These are phyloP conservation scores for Phortica okadai DNA, from an alignment of 2,888 invertebrate species.

Conservation along the genomic window DNA sequence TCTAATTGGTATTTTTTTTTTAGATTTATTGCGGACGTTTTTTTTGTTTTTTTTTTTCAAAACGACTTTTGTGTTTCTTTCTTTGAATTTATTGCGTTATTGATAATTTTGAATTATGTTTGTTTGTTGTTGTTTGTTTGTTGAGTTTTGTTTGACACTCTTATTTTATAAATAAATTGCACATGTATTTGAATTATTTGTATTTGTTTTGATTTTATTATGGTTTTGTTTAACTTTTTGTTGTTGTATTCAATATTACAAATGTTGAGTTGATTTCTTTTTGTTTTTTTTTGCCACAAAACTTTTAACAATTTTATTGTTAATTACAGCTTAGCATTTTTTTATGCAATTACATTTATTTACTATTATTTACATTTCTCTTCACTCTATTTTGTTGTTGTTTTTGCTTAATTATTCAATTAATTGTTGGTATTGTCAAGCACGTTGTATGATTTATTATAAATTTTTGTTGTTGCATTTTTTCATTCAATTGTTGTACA, in stretches of 20 bases:
- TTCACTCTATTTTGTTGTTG: background rate
- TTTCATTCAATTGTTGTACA: conserved; percentile 34
- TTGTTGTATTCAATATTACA: background rate
- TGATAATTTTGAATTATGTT: conserved; percentile 43
- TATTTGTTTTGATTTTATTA: conserved; percentile 42
- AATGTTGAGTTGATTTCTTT: conserved; percentile 5
- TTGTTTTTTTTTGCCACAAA: background rate
- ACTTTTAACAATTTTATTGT: conserved; percentile 59
- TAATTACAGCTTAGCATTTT: conserved; percentile 47
- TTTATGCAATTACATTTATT: conserved; percentile 39
- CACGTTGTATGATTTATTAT: conserved; percentile 39
- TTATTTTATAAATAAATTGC: conserved; percentile 71
- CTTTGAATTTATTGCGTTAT: conserved; percentile 40
- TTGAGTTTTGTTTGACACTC: conserved; percentile 32
- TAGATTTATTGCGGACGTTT: conserved; percentile 19
- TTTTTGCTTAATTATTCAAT: conserved; percentile 21
- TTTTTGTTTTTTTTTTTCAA: conserved; percentile 34
- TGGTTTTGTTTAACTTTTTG: background rate
- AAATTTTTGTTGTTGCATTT: conserved; percentile 40
- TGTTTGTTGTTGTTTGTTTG: conserved; percentile 43
- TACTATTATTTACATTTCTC: conserved; percentile 28
- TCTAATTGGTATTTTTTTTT: background rate
- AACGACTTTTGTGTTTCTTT: conserved; percentile 20
- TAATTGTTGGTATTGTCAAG: conserved; percentile 43
- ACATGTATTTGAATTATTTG: conserved; percentile 54